phyloP scores from a whole-genome alignment of 2,113 vertebrate species.

The Varanus salvator region DNA sequence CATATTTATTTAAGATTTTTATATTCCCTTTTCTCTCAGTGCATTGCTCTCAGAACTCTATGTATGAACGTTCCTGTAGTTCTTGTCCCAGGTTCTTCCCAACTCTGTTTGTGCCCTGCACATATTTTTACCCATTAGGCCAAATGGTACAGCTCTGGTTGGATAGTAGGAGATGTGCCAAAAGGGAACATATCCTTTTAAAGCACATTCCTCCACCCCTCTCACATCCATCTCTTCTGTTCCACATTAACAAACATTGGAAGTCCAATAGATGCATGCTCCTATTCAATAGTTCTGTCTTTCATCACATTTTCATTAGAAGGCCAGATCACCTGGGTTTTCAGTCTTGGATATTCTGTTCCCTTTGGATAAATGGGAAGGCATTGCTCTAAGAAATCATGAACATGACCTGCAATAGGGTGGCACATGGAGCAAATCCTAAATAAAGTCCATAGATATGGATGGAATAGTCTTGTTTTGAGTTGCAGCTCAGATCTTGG shows the following conservation, averaged over 20 bases:
- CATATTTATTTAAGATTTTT: too few relatives aligned
- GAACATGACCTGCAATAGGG: not conserved
- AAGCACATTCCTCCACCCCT: too few relatives aligned
- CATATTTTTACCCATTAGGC: not conserved
- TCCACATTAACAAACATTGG: not conserved
- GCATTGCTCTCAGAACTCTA: too few relatives aligned
- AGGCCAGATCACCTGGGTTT: not conserved
- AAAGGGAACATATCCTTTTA: not conserved
- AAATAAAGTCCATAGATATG: not conserved
- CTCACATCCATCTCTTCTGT: not conserved
- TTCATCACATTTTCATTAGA: not conserved
- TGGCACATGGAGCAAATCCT: not conserved
- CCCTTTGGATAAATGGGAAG: not conserved
- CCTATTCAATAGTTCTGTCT: not conserved
- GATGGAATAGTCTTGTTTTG: not conserved
- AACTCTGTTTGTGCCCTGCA: not conserved
- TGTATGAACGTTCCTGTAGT: not conserved
- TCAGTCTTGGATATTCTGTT: not conserved
- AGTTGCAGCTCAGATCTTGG: not conserved
- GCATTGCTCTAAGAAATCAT: not conserved
- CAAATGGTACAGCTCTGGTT: not conserved
- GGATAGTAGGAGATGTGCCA: not conserved
- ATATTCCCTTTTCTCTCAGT: too few relatives aligned
- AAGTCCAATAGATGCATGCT: not conserved
- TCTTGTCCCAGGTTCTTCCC: too few relatives aligned